Evolutionary conservation across 2,888 invertebrate species (phyloP), one percentile per base, ranked within the genome.

Genomic region (Prosapia bicincta): DNA sequence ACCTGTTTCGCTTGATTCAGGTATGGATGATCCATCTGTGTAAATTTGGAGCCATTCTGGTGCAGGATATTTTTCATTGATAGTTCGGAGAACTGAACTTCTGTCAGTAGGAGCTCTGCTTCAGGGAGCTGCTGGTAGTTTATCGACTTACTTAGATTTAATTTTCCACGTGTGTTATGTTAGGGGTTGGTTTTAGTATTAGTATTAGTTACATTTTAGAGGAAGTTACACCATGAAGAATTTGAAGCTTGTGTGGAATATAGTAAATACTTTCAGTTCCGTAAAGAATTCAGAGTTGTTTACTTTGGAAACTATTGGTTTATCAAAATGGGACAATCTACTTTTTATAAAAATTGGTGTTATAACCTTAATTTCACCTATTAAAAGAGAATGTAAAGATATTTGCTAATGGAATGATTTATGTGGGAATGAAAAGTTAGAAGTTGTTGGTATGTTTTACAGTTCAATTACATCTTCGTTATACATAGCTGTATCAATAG

Each of bases 401-500:
- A 3, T 76, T 26, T 25, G 30, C 0, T 26, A 23, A 24, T 32
- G 13, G n/a, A 24, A 32, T 10, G n/a, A 76, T 15, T 28, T 26
- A 10, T 26, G 30, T 9, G 15, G 23, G 23, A 25, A 54, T n/a
- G 23, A 69, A 24, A n/a, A 7, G 25, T 5, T 66, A 30, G 74
- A 67, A 26, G 67, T n/a, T 25, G 15, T 72, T 26, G 25, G 32
- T 25, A 30, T 76, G 0, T 71, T 71, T 9, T 76, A 72, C 23
- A 72, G 72, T 26, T 24, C 66, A 43, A 38, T 76, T 15, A 30
- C 30, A 9, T 69, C 30, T 9, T 54, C 76, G 9, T 28, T 76
- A 20, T 54, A 67, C 30, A 32, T 76, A 43, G 72, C 72, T 28
- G 65, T 72, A 24, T 26, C 23, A 32, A 66, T 32, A 9, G 76